Conservation (phyloP, 1,140 invertebrate genomes). For the Lepidostoma basale region DNA sequence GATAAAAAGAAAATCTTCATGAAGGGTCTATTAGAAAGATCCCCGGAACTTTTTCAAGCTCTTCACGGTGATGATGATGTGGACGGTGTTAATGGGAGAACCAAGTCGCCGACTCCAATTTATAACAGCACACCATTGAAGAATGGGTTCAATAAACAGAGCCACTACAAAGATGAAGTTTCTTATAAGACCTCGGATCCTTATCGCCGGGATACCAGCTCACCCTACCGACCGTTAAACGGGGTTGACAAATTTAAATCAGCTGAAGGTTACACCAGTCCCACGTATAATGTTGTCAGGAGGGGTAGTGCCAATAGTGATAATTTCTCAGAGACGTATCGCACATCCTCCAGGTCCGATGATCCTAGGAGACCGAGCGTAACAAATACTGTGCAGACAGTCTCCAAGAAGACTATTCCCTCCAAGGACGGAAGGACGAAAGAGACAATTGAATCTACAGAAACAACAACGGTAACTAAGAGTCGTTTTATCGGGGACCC, state of each 20-base stretch:
- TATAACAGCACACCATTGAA: conserved; percentile 45
- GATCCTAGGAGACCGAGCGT: conserved; percentile 67
- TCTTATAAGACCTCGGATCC: conserved; percentile 57
- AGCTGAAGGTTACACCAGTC: conserved; percentile 53
- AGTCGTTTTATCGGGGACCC: conserved; percentile 63
- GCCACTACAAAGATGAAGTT: conserved; percentile 48
- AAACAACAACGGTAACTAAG: conserved; percentile 71
- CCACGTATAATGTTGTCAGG: conserved; percentile 54
- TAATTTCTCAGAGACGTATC: conserved; percentile 72
- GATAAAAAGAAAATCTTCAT: conserved; percentile 74
- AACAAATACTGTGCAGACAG: conserved; percentile 71
- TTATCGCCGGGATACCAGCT: conserved; percentile 55
- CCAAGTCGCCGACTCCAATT: conserved; percentile 52
- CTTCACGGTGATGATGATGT: conserved; percentile 68
- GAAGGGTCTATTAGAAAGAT: conserved; percentile 72
- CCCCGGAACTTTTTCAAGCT: conserved; percentile 76
- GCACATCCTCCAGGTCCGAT: conserved; percentile 68
- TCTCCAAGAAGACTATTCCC: conserved; percentile 69
- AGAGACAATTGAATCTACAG: conserved; percentile 71
- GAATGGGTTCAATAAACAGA: conserved; percentile 44
- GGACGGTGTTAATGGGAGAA: conserved; percentile 54
- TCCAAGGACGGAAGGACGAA: conserved; percentile 64
- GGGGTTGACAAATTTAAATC: conserved; percentile 53
- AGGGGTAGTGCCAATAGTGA: conserved; percentile 68
- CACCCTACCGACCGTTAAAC: conserved; percentile 56